These are phyloP conservation scores for Cladorhizidae sp. DNA, from an alignment of 37 sponge, comb jelly and placozoan genomes.

Conservation along the genomic window DNA sequence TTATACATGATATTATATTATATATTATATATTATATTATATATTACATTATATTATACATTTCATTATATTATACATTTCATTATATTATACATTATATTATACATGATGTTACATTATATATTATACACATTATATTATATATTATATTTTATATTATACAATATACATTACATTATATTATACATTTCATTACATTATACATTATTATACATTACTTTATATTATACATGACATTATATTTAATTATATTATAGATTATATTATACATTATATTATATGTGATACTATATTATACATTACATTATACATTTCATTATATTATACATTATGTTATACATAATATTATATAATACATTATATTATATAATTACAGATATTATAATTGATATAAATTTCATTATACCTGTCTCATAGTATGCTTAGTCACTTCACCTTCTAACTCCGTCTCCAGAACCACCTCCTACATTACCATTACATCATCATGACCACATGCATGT, in stretches of 20 bases:
- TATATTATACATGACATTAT: too few species aligned
- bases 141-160: too few species aligned
- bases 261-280: not conserved
- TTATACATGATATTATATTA: not conserved
- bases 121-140: too few species aligned
- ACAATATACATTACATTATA: too few species aligned
- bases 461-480: constrained; percentile 37
- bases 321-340: not conserved
- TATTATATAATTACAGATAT: not conserved
- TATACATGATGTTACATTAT: too few species aligned
- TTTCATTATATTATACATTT: too few species aligned
- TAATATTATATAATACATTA: not conserved
- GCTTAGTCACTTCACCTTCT: constrained; percentile 86
- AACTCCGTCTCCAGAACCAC: constrained; percentile 92
- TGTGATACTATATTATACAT: not conserved
- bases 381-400: not conserved
- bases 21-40: not conserved
- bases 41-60: too few species aligned
- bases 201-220: too few species aligned
- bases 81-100: too few species aligned
- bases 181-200: too few species aligned
- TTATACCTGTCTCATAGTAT: constrained; percentile 91
- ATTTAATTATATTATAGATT: too few species aligned
- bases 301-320: not conserved
- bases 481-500: too few species aligned